Evolutionary conservation across 2,797 vertebrate genomes (phyloP).

Genomic region (Phataginus tricuspis): DNA sequence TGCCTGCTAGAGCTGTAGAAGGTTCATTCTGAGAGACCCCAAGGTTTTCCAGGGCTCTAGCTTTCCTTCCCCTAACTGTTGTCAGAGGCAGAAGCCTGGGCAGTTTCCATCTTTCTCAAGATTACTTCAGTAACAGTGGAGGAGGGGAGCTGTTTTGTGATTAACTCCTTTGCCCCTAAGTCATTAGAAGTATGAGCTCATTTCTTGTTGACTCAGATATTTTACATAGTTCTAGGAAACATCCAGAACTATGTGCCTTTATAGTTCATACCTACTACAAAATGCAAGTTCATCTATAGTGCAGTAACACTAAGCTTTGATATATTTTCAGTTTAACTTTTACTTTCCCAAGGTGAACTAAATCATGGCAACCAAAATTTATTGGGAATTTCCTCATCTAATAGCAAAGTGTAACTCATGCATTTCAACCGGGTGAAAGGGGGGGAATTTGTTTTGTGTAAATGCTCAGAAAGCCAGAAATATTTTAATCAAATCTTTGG

Average conservation of each 20-base stretch:
- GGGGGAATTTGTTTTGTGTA: not conserved
- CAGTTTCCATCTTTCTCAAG: not conserved
- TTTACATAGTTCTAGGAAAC: not conserved
- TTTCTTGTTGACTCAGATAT: slow-evolving; percentile 4
- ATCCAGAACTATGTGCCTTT: not conserved
- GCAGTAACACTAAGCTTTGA: not conserved
- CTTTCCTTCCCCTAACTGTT: not conserved
- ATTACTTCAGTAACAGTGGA: not conserved
- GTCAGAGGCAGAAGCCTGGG: not conserved
- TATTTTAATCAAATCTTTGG: slow-evolving; percentile 16
- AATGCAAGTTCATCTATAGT: not conserved
- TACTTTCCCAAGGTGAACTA: not conserved
- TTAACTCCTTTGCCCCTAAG: not conserved
- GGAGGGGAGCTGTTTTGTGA: not conserved
- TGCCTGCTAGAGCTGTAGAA: not conserved
- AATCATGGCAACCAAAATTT: not conserved
- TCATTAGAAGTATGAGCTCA: slow-evolving; percentile 40
- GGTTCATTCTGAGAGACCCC: not conserved
- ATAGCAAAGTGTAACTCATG: not conserved
- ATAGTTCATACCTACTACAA: not conserved
- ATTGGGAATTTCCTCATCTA: not conserved
- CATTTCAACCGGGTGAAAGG: not conserved
- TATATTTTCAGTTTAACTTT: slow-evolving; percentile 46
- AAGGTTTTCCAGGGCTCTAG: not conserved
- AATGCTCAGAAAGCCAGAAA: slow-evolving; percentile 33